A percentile compares a stretch with the other conserved stretches of the same genome.
Evolutionary conservation across 2,888 invertebrate genomes (phyloP).

Genomic region (Neuroscelio doddi): DNA sequence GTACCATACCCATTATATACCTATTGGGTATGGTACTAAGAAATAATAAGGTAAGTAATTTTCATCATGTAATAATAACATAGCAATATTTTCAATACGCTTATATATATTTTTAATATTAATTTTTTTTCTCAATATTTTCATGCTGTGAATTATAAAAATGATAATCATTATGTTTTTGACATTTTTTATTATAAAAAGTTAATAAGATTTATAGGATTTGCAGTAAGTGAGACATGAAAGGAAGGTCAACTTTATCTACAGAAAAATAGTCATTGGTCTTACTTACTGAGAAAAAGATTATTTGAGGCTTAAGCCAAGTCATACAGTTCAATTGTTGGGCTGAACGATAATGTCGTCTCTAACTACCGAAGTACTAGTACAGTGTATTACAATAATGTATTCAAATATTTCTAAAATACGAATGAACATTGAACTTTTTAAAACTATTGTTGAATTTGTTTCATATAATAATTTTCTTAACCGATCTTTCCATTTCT

Average conservation of each 20-base stretch:
- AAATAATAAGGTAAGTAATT: slow-evolving; percentile 22
- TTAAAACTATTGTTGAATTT: no score
- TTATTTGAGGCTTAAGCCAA: not conserved
- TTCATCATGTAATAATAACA: slow-evolving; percentile 11
- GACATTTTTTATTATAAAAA: not conserved
- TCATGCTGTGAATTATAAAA: no score
- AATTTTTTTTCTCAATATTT: no score
- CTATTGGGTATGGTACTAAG: slow-evolving; percentile 11
- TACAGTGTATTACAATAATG: not conserved
- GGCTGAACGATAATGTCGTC: not conserved
- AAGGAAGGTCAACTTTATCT: not conserved
- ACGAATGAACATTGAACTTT: no score
- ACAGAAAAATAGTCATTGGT: not conserved
- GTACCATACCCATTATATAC: slow-evolving; percentile 15
- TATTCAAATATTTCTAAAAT: not conserved
- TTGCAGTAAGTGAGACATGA: slow-evolving; percentile 2
- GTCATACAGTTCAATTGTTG: slow-evolving; percentile 7
- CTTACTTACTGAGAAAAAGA: not conserved
- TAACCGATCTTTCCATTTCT: no score
- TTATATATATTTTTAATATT: no score
- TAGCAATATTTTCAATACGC: not conserved
- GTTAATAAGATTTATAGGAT: not conserved
- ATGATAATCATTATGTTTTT: not conserved
- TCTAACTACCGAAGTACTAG: not conserved
- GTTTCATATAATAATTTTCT: no score